These are phyloP conservation scores for Therioaphis trifolii DNA, from an alignment of 2,888 invertebrate genomes.

Conservation along the genomic window DNA sequence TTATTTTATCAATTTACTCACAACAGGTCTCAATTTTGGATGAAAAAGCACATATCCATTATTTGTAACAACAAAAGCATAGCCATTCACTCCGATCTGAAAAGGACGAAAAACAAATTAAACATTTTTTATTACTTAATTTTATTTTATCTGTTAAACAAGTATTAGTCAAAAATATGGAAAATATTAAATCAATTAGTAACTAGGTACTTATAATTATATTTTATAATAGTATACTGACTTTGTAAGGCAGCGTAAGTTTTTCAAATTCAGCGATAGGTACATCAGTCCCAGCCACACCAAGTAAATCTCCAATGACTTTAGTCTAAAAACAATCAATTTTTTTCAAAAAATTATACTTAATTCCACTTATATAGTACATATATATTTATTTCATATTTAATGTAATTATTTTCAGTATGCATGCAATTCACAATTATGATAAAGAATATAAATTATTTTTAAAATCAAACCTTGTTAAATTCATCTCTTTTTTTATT, in stretches of 20 bases:
- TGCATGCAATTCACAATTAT: too few species aligned
- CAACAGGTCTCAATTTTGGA: constrained; percentile 90
- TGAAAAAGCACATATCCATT: constrained; percentile 96
- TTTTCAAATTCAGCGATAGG: constrained; percentile 92
- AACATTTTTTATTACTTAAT: background rate
- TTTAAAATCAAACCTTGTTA: constrained; percentile 65
- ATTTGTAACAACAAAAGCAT: constrained; percentile 95
- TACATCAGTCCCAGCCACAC: constrained; percentile 95
- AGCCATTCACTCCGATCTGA: constrained; percentile 94
- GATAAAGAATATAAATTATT: background rate
- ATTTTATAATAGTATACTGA: constrained; percentile 69
- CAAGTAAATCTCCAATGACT: constrained; percentile 74
- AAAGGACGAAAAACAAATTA: constrained; percentile 67
- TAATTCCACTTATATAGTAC: too few species aligned
- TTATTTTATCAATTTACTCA: constrained; percentile 70
- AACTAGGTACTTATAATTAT: constrained; percentile 47
- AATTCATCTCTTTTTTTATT: constrained; percentile 73
- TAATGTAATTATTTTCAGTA: too few species aligned
- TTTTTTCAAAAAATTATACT: background rate
- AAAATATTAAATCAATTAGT: background rate
- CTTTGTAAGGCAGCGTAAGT: constrained; percentile 90
- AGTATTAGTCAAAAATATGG: too few species aligned
- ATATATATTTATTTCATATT: background rate
- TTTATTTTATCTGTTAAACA: too few species aligned
- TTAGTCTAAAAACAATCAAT: constrained; percentile 37